Base-by-base conservation (phyloP, 2,797 vertebrate genomes). In the Meda fulgida region DNA sequence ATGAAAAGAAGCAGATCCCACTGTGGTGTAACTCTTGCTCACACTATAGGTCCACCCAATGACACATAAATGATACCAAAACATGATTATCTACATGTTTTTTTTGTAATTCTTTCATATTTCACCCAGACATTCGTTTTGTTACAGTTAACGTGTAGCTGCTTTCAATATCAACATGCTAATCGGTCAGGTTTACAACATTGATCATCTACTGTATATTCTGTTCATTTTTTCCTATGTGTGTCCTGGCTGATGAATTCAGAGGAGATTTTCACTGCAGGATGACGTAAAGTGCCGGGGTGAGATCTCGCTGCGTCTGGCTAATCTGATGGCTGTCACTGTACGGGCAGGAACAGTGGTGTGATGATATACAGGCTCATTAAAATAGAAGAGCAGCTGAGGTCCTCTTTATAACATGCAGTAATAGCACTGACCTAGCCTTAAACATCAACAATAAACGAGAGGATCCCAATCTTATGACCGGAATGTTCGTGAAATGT, bases 211-310 rank as follows among this genome's bases (percentile, higher is more conserved):
- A 31, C 29, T 65, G 2, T 51, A 63, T 34, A 71, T 21, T 40
- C n/a, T 71, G 1, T 71, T 29, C 1, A 29, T 36, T 36, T 29
- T 55, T 26, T 34, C 7, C 34, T 23, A 67, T 48, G 73, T 72
- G 46, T 80, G n/a, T 82, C 3, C 9, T 66, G 21, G 9, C 4
- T 60, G 38, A 55, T 36, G 2, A 78, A 70, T n/a, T 81, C 80
- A 83, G 87, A 87, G 60, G 76, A n/a, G 26, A 21, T n/a, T 84
- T 77, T 84, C 84, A 14, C 78, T 80, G 81, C 88, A 87, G 72
- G 72, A 89, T 87, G 88, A 87, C 13, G 48, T 86, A 81, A 84
- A 29, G 83, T 38, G 14, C 76, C 0, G 40, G 43, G 43, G 65
- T 73, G 18, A 87, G 69, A 80, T 70, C 75, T 40, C 36, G 19